These are phyloP conservation scores for Enteromius mattozi DNA, from an alignment of 2,797 vertebrate genomes.

Conservation along the genomic window DNA sequence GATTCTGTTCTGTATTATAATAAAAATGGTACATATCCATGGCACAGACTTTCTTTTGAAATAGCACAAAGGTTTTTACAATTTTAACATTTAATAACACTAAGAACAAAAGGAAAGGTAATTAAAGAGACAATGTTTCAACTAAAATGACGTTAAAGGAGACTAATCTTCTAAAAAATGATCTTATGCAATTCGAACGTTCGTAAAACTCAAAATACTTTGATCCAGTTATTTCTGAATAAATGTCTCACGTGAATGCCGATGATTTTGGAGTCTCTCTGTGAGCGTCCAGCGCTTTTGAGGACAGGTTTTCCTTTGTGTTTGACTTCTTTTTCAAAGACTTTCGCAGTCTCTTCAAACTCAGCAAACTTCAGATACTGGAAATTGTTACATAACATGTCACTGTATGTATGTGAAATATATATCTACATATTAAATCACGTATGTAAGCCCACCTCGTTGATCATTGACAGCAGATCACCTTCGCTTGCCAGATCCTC, in stretches of 20 bases:
- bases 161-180: too few relatives aligned
- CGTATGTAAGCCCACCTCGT: conserved; percentile 80
- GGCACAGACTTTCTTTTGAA: too few relatives aligned
- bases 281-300: conserved; percentile 72
- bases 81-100: too few relatives aligned
- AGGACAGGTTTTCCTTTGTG: conserved; percentile 86
- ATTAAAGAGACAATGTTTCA: too few relatives aligned
- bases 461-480: conserved; percentile 89
- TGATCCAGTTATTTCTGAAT: neutral
- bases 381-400: conserved; percentile 21
- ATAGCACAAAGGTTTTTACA: too few relatives aligned
- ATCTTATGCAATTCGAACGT: too few relatives aligned
- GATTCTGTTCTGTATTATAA: too few relatives aligned
- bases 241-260: conserved; percentile 81
- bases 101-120: too few relatives aligned
- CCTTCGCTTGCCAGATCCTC: conserved; percentile 88
- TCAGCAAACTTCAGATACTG: conserved; percentile 92
- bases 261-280: conserved; percentile 77
- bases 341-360: conserved; percentile 87
- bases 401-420: neutral
- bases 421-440: too few relatives aligned
- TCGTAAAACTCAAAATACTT: too few relatives aligned
- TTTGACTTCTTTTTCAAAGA: conserved; percentile 91
- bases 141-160: too few relatives aligned
- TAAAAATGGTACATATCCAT: too few relatives aligned